Evolutionary conservation across 2,113 vertebrate genomes (phyloP), one percentile per base, ranked within the genome.

Genomic region (Telmatochromis sp.): DNA sequence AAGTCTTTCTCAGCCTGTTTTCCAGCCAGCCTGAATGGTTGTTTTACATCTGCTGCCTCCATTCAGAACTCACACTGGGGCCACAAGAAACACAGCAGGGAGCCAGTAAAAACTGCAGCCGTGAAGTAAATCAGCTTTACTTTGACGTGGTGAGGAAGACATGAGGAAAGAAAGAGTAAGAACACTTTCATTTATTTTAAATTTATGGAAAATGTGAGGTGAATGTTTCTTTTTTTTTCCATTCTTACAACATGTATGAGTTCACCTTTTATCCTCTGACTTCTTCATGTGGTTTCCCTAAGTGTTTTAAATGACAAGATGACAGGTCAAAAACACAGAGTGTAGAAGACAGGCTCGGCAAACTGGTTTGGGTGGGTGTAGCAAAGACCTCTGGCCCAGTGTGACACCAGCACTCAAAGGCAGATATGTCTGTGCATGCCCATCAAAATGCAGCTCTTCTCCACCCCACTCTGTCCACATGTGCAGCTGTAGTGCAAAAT

Each of bases 31-130:
- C 14, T 45, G 47, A 35, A 70, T 80, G 86, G 58, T 93, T 90
- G 87, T 92, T 92, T 79, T 80, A 87, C 84, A 88, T 89, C 92
- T 94, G 92, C 82, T 82, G 60, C 68, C 80, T 93, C 90, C 83
- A 87, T 90, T 94, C 82, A 70, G 47, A 73, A 14, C 88, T 88
- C 90, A 90, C 85, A 85, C 70, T 5, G 68, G 73, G 89, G 80
- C 85, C 90, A 84, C 91, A 90, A 82, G 80, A 80, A 81, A 53
- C 73, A 11, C 84, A 84, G 92, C 75, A 7, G 87, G 73, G 53
- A 86, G 84, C 82, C 49, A 51, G 90, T 91, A 93, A 91, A 93
- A 91, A 55, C 63, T 65, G 31, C 42, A 89, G 88, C 70, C 82
- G 68, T 47, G 81, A 84, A 91, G 79, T 89, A 65, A 87, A 94